Conservation (phyloP, 2,113 vertebrate species). For the Semicossyphus pulcher region DNA sequence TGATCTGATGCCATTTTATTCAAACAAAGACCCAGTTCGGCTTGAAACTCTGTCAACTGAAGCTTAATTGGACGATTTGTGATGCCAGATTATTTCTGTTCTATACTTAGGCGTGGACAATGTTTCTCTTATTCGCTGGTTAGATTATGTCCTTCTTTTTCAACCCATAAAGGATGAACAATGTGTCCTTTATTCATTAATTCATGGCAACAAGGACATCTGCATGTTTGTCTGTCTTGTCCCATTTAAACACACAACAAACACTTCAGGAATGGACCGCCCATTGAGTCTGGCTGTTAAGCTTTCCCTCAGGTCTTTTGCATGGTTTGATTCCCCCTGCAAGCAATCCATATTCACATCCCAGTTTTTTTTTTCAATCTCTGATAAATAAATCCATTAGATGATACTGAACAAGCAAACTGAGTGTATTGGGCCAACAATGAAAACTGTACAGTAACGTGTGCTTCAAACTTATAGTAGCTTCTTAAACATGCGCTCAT, state of each 20-base stretch:
- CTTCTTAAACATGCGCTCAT: no score
- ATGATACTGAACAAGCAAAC: no score
- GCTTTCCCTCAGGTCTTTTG: background rate
- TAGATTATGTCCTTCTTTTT: conserved; percentile 12
- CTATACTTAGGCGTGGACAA: conserved; percentile 14
- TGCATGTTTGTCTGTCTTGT: conserved; percentile 12
- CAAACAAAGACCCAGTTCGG: conserved; percentile 6
- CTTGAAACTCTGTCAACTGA: conserved; percentile 3
- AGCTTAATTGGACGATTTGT: background rate
- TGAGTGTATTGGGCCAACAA: no score
- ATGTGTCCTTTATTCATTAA: conserved; percentile 29
- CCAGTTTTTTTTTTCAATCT: background rate
- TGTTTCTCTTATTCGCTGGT: conserved; percentile 6
- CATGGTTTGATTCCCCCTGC: background rate
- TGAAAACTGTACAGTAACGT: no score
- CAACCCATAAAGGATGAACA: conserved; percentile 40
- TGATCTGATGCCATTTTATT: background rate
- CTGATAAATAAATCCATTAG: background rate
- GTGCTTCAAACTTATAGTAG: no score
- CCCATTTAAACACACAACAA: conserved; percentile 5
- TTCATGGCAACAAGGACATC: no score
- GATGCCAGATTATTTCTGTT: background rate
- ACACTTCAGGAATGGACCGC: conserved; percentile 22
- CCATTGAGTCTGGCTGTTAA: background rate
- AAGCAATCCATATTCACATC: background rate